A percentile compares a stretch with the other conserved stretches of the same genome.
Evolutionary conservation across 1,140 invertebrate species (phyloP).

Genomic region (Heliconius hermathena): DNA sequence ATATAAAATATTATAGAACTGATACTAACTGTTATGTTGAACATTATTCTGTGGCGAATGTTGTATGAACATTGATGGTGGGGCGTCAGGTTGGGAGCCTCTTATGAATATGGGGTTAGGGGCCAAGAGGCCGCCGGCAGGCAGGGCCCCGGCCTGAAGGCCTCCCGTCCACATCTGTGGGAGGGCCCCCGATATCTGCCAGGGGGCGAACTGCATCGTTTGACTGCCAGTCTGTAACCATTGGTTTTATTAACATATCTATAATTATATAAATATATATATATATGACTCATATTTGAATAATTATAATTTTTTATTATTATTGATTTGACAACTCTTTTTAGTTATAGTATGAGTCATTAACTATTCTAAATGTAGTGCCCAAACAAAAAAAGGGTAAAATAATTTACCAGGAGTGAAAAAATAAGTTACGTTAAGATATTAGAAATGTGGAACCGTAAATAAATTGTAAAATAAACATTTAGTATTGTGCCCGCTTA

Average conservation of each 20-base stretch:
- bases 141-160: slow-evolving; percentile 83
- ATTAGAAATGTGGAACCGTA: too few species aligned
- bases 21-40: slow-evolving; percentile 67
- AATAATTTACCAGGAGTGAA: too few species aligned
- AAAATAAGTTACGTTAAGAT: too few species aligned
- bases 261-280: slow-evolving; percentile 8
- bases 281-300: too few species aligned
- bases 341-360: too few species aligned
- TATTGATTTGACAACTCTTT: too few species aligned
- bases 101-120: slow-evolving; percentile 93
- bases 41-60: slow-evolving; percentile 87
- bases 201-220: slow-evolving; percentile 84
- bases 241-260: slow-evolving; percentile 16
- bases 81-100: slow-evolving; percentile 87
- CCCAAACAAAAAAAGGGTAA: too few species aligned
- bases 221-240: slow-evolving; percentile 80
- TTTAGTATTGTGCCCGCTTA: background rate
- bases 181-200: slow-evolving; percentile 84
- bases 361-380: too few species aligned
- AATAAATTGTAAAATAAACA: too few species aligned
- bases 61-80: slow-evolving; percentile 91
- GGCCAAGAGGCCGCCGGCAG: slow-evolving; percentile 79
- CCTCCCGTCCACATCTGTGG: slow-evolving; percentile 87
- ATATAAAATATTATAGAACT: slow-evolving; percentile 1
- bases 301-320: too few species aligned